Percentiles rank a stretch among this genome's conserved stretches.
Evolutionary conservation across 2,113 vertebrate species (phyloP).

Genomic region (Fulmarus glacialis): DNA sequence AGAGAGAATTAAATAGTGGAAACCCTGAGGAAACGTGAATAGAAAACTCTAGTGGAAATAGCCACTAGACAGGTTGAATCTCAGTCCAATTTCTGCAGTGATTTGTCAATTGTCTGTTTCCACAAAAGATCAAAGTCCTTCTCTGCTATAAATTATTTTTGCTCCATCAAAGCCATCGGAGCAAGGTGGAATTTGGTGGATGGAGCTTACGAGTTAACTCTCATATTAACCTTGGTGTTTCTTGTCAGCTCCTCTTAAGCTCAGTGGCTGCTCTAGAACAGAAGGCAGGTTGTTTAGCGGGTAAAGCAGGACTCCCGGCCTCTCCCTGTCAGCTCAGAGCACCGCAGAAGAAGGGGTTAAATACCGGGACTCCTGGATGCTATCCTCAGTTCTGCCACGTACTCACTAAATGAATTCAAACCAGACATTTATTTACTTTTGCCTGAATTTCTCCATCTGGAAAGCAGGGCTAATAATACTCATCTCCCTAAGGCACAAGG

Average conservation of each 20-base stretch:
- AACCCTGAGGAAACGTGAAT: not conserved
- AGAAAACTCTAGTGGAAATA: not conserved
- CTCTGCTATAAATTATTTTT: not conserved
- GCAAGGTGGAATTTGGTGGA: not conserved
- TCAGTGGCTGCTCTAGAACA: not conserved
- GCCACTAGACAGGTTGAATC: not conserved
- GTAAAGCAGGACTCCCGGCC: fast-evolving
- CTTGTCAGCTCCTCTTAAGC: not conserved
- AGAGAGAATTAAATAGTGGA: not conserved
- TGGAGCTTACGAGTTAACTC: not conserved
- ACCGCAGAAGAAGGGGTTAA: not conserved
- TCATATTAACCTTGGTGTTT: not conserved
- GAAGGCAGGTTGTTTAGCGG: not conserved
- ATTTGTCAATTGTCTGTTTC: not conserved
- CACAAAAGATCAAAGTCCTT: not conserved
- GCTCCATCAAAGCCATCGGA: not conserved
- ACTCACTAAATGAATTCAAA: not conserved
- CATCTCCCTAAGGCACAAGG: not conserved
- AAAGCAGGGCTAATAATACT: not conserved
- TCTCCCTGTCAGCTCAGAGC: not conserved
- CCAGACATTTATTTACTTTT: not conserved
- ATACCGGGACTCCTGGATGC: not conserved
- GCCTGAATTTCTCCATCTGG: not conserved
- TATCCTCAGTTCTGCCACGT: not conserved
- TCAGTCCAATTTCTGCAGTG: not conserved